These are phyloP conservation scores for Nycticryphes semicollaris DNA, from an alignment of 2,113 vertebrate species.

Conservation along the genomic window DNA sequence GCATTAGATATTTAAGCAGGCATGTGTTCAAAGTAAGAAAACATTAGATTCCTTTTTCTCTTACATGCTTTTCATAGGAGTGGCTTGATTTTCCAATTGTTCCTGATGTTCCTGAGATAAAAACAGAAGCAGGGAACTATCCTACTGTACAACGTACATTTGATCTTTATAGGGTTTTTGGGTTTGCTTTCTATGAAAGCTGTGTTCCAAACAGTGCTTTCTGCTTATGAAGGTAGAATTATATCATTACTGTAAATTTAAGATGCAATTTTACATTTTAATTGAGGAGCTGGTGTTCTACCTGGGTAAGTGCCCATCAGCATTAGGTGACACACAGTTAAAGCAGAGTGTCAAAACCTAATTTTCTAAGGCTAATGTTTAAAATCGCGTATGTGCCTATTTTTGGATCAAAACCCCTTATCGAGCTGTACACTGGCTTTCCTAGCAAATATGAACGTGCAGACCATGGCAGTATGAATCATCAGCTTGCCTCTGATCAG, in stretches of 20 bases:
- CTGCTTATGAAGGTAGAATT: conserved; percentile 1
- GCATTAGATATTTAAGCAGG: not conserved
- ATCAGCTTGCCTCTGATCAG: conserved; percentile 61
- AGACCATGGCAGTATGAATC: conserved; percentile 66
- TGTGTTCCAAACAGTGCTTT: not conserved
- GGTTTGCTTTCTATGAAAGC: conserved; percentile 17
- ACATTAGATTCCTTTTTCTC: not conserved
- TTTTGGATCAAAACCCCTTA: conserved; percentile 57
- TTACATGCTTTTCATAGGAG: not conserved
- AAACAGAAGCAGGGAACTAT: conserved; percentile 1
- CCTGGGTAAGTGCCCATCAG: conserved; percentile 29
- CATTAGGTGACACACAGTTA: conserved; percentile 62
- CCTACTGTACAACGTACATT: not conserved
- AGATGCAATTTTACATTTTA: conserved; percentile 43
- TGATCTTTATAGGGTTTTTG: not conserved
- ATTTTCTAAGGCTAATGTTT: conserved; percentile 65
- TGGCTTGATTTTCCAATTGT: not conserved
- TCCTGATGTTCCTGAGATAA: not conserved
- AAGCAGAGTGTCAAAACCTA: conserved; percentile 59
- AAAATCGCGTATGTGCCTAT: conserved; percentile 9
- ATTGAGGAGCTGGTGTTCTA: conserved; percentile 38
- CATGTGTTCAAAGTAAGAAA: not conserved
- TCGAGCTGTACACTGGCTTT: conserved; percentile 38
- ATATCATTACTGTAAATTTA: conserved; percentile 4
- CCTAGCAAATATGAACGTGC: conserved; percentile 34